Percentiles rank a stretch among this genome's conserved stretches.
These are phyloP conservation scores for Xerus rutilus DNA, from an alignment of 2,797 vertebrate genomes.

Conservation along the genomic window DNA sequence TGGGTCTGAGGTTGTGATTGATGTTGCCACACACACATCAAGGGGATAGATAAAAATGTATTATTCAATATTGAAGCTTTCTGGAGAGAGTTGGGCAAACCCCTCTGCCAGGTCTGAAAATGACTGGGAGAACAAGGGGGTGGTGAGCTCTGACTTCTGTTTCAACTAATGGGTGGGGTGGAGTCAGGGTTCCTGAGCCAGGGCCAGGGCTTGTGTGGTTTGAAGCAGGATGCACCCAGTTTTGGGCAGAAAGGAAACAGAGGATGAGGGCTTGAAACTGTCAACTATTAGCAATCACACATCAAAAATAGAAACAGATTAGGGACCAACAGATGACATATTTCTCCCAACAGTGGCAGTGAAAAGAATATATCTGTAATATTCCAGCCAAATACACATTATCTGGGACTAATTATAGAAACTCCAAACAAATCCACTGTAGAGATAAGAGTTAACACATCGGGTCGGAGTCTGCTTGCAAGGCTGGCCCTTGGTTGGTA, in stretches of 20 bases:
- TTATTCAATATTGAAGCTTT: background rate
- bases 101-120: background rate
- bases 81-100: background rate
- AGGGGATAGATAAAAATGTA: background rate
- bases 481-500: background rate
- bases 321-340: background rate
- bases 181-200: background rate
- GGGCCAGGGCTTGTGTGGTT: background rate
- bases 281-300: background rate
- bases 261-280: background rate
- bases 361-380: background rate
- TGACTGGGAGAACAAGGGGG: background rate
- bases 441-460: background rate
- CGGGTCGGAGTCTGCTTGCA: background rate
- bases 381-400: background rate
- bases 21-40: background rate
- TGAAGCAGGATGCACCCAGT: background rate
- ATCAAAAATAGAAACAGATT: background rate
- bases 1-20: background rate
- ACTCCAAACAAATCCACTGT: background rate
- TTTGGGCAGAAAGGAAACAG: background rate
- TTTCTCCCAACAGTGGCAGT: background rate
- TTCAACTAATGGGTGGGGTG: background rate
- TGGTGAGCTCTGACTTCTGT: background rate
- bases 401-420: background rate